These are phyloP conservation scores for Vanessa cardui DNA, from an alignment of 2,888 invertebrate species.

Conservation along the genomic window DNA sequence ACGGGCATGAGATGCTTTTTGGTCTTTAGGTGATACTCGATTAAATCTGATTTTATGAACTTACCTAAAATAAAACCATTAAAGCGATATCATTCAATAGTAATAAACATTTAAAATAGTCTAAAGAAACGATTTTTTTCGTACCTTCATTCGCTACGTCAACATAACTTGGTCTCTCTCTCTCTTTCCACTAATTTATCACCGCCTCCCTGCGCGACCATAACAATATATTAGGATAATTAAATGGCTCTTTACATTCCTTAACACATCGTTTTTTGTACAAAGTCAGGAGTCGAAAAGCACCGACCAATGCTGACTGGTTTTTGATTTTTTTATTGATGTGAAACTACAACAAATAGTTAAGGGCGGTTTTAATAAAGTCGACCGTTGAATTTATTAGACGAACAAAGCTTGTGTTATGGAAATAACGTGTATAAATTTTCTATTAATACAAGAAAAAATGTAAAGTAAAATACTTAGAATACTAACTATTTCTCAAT, in stretches of 20 bases:
- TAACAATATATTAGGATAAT: constrained; percentile 83
- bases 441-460: not conserved
- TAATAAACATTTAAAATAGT: constrained; percentile 15
- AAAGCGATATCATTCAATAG: not conserved
- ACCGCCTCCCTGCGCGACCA: constrained; percentile 76
- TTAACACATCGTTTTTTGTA: constrained; percentile 81
- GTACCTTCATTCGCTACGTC: constrained; percentile 66
- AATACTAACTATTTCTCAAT: constrained; percentile 14
- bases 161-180: constrained; percentile 52
- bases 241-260: constrained; percentile 83
- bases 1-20: constrained; percentile 15
- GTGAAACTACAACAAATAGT: constrained; percentile 80
- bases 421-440: not conserved
- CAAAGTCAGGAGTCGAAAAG: constrained; percentile 75
- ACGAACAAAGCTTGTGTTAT: not conserved
- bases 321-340: constrained; percentile 76
- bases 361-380: constrained; percentile 68
- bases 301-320: constrained; percentile 81
- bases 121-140: constrained; percentile 40
- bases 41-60: constrained; percentile 1
- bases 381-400: constrained; percentile 22
- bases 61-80: not conserved
- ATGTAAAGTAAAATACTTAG: not conserved
- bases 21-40: not conserved
- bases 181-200: constrained; percentile 67